These are phyloP conservation scores for Aphyosemion australe DNA, from an alignment of 2,113 vertebrate genomes.

Conservation along the genomic window DNA sequence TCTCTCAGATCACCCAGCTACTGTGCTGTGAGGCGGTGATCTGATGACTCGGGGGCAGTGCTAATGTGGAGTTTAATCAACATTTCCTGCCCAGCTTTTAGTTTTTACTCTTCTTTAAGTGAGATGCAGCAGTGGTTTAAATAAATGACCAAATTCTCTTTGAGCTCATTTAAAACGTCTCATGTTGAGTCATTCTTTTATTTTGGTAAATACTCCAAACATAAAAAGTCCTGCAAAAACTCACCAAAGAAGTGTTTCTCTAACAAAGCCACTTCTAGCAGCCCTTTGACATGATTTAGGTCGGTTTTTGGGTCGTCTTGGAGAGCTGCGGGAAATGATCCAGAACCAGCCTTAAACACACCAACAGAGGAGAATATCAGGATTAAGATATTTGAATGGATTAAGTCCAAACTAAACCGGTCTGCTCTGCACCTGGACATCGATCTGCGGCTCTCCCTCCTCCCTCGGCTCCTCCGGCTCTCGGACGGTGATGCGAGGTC, in stretches of 20 bases:
- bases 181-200: too few species aligned
- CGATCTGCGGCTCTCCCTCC: slow-evolving; percentile 75
- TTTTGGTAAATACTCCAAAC: too few species aligned
- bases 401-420: neutral
- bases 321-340: slow-evolving; percentile 83
- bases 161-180: too few species aligned
- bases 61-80: neutral
- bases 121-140: too few species aligned
- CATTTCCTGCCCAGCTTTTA: neutral
- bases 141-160: too few species aligned
- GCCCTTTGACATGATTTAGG: slow-evolving; percentile 95
- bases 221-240: slow-evolving; percentile 60
- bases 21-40: slow-evolving; percentile 6
- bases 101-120: neutral
- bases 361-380: neutral
- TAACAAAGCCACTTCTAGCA: slow-evolving; percentile 95
- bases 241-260: slow-evolving; percentile 98
- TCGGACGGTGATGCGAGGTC: slow-evolving; percentile 76
- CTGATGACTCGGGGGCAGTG: slow-evolving; percentile 3
- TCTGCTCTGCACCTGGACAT: slow-evolving; percentile 44
- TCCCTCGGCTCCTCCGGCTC: slow-evolving; percentile 88
- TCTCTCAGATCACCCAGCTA: slow-evolving; percentile 15
- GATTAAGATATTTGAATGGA: neutral
- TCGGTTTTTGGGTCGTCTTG: slow-evolving; percentile 87
- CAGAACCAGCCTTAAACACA: slow-evolving; percentile 83